These are phyloP conservation scores for Stenurella melanura DNA, from an alignment of 2,888 invertebrate species.

Conservation along the genomic window DNA sequence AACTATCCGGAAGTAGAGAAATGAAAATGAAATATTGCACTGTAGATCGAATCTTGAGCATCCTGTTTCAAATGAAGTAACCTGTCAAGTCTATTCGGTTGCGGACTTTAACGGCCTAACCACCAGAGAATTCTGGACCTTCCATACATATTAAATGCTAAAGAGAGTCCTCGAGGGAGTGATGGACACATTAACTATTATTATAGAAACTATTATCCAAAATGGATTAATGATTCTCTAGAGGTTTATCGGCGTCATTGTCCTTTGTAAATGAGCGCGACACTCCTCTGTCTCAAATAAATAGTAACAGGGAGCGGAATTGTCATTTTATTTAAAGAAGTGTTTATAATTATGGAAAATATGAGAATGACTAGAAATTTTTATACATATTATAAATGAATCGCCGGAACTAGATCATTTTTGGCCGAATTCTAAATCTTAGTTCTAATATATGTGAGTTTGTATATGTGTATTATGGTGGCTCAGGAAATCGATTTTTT, in stretches of 20 bases:
- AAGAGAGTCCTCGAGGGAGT: neutral
- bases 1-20: neutral
- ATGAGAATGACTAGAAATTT: no score
- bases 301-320: neutral
- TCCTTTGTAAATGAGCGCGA: neutral
- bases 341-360: no score
- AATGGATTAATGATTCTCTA: neutral
- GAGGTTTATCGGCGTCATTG: neutral
- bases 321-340: no score
- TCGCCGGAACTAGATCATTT: no score
- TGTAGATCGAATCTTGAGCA: conserved; percentile 6
- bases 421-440: no score
- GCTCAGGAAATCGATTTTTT: no score
- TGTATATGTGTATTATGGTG: no score
- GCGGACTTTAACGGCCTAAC: neutral
- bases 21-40: neutral
- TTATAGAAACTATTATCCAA: conserved; percentile 5
- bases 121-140: neutral
- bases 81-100: conserved; percentile 13
- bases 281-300: neutral
- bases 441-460: no score
- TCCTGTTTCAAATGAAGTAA: conserved; percentile 10
- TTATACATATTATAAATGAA: no score
- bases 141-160: conserved; percentile 1
- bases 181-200: conserved; percentile 21